A percentile compares a stretch with the other conserved stretches of the same genome.
Conservation (phyloP, 2,797 vertebrate species). For the Anguilla obscura region DNA sequence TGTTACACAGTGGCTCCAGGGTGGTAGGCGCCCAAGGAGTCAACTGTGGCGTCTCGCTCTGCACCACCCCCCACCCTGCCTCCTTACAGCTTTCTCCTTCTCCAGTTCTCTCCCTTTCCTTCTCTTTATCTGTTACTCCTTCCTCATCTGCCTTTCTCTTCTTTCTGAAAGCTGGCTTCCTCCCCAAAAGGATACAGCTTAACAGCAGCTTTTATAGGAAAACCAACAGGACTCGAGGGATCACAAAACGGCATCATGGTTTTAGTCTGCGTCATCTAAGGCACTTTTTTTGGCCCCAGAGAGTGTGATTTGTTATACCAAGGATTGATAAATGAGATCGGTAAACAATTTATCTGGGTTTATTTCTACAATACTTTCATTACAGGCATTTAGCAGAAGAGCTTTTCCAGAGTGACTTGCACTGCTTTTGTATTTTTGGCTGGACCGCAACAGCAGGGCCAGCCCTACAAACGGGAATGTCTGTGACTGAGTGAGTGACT, state of each 20-base stretch:
- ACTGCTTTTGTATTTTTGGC: no score
- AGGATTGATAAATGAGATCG: not conserved
- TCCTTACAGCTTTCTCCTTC: not conserved
- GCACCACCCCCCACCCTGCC: not conserved
- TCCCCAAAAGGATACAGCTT: not conserved
- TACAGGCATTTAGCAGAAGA: not conserved
- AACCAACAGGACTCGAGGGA: not conserved
- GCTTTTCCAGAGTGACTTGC: no score
- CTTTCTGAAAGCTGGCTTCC: not conserved
- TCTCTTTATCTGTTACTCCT: conserved; percentile 6
- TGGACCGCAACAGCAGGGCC: no score
- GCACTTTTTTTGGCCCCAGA: not conserved
- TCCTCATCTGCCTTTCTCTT: conserved; percentile 23
- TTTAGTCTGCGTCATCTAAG: not conserved
- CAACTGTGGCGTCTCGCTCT: not conserved
- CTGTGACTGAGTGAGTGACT: no score
- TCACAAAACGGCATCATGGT: not conserved
- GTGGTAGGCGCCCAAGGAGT: not conserved
- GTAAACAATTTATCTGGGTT: not conserved
- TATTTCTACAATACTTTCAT: not conserved
- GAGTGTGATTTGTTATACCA: not conserved
- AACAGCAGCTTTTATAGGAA: not conserved
- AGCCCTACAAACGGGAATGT: no score
- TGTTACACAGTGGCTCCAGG: conserved; percentile 19
- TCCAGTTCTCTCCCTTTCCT: conserved; percentile 22